These are phyloP conservation scores for Quadriops clusia DNA, from an alignment of 2,888 invertebrate species.

Conservation along the genomic window DNA sequence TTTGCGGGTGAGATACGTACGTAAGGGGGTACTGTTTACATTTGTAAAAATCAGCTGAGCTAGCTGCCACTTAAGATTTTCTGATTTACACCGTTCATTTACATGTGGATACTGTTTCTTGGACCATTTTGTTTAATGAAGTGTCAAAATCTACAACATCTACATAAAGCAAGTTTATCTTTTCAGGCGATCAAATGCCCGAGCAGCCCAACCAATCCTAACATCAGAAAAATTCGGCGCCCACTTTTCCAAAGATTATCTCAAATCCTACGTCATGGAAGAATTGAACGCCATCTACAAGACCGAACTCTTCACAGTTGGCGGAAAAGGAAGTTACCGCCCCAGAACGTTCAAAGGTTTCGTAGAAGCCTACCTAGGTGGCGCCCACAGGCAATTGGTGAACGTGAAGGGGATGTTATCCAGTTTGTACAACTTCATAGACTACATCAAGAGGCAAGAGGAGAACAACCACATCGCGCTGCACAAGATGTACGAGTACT, in stretches of 20 bases:
- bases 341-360: constrained; percentile 37
- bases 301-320: constrained; percentile 37
- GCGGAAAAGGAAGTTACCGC: constrained; percentile 43
- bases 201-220: constrained; percentile 32
- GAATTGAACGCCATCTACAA: constrained; percentile 37
- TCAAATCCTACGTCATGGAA: constrained; percentile 34
- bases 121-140: too few relatives aligned
- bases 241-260: constrained; percentile 40
- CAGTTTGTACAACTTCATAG: constrained; percentile 34
- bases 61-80: too few relatives aligned
- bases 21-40: too few relatives aligned
- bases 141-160: too few relatives aligned
- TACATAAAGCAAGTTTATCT: too few relatives aligned
- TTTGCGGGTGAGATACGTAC: too few relatives aligned
- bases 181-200: constrained; percentile 34
- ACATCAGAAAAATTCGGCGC: constrained; percentile 33
- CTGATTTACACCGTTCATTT: too few relatives aligned
- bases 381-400: constrained; percentile 25
- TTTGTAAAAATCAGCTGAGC: too few relatives aligned
- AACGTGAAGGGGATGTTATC: constrained; percentile 33
- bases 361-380: constrained; percentile 28
- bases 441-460: constrained; percentile 26
- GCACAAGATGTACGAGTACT: constrained; percentile 16
- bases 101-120: too few relatives aligned
- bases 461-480: constrained; percentile 21